Conservation (phyloP, 2,113 vertebrate genomes). For the Apaloderma vittatum region DNA sequence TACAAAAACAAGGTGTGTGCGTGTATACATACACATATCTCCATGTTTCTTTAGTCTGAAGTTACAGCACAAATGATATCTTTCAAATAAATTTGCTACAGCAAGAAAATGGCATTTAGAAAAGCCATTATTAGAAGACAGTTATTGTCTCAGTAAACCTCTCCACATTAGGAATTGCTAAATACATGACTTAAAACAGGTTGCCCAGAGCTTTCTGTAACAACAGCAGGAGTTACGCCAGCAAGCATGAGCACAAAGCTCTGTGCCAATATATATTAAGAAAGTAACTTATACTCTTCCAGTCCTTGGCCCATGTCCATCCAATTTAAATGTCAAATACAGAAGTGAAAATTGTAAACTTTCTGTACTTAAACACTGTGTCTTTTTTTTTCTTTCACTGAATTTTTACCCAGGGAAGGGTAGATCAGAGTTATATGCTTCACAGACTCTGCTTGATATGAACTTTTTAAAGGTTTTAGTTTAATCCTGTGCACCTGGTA, state of each 20-base stretch:
- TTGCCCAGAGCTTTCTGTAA: constrained; percentile 27
- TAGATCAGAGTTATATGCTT: not conserved
- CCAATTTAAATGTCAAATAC: constrained; percentile 35
- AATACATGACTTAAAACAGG: not conserved
- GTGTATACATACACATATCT: rapidly evolving
- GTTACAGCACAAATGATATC: not conserved
- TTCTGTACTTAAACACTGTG: not conserved
- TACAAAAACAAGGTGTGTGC: not conserved
- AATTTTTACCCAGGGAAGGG: constrained; percentile 27
- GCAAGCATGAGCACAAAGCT: constrained; percentile 6
- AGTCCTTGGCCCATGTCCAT: constrained; percentile 28
- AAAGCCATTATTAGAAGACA: not conserved
- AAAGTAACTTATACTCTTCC: constrained; percentile 10
- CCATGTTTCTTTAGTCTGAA: not conserved
- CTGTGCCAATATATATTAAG: constrained; percentile 27
- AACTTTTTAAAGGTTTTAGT: constrained; percentile 17
- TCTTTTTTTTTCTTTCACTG: not conserved
- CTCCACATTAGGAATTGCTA: not conserved
- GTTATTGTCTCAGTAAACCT: not conserved
- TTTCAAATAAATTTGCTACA: not conserved
- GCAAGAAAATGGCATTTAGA: not conserved
- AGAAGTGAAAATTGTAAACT: constrained; percentile 25
- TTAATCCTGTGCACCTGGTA: constrained; percentile 51
- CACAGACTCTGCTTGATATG: not conserved
- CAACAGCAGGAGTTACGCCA: constrained; percentile 20